Base-by-base conservation (phyloP, 2,797 vertebrate genomes). In the Hafferia zeledoni region DNA sequence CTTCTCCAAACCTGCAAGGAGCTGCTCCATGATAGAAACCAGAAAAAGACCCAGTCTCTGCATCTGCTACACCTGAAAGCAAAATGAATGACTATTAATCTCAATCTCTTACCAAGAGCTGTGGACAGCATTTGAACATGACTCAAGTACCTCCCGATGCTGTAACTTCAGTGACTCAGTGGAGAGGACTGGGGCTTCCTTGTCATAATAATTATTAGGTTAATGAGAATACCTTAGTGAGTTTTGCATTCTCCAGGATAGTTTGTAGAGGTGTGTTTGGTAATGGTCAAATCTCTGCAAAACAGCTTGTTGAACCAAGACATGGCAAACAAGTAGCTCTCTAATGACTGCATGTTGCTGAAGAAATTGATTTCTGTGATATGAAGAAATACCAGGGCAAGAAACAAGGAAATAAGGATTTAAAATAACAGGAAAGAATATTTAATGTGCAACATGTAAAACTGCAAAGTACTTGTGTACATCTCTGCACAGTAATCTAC, bases 311-410 rank as follows among this genome's bases (percentile, higher is more conserved):
- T 72, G 44, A 50, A 44, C 44, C 18, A 46, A 55, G 37, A 41
- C 8, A 23, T 18, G 11, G 13, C 13, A 74, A 63, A 61, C 16
- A 65, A 69, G 49, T 5, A 61, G 16, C 28, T 24, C 43, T 72
- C 20, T 64, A 70, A 79, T 17, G 19, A 74, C 13, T 47, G 17
- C 1, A 0, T 0, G 0, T 35, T 89, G 75, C 64, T 70, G 5
- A 53, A 79, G 19, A 84, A 56, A 77, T 33, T 74, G 22, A 12
- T 49, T 74, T 84, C 53, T 47, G 44, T 57, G 33, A 64, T 56
- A 67, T 2, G 1, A 30, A 72, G 49, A 89, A 41, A 17, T 74
- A 28, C 27, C 27, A 9, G 47, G 65, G n/a, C 49, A 93, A 85
- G 28, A 87, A 91, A 89, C 35, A 80, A 68, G n/a, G 39, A 68